phyloP scores from a whole-genome alignment of 1,140 invertebrate species.

The Globodera ellingtonae region DNA sequence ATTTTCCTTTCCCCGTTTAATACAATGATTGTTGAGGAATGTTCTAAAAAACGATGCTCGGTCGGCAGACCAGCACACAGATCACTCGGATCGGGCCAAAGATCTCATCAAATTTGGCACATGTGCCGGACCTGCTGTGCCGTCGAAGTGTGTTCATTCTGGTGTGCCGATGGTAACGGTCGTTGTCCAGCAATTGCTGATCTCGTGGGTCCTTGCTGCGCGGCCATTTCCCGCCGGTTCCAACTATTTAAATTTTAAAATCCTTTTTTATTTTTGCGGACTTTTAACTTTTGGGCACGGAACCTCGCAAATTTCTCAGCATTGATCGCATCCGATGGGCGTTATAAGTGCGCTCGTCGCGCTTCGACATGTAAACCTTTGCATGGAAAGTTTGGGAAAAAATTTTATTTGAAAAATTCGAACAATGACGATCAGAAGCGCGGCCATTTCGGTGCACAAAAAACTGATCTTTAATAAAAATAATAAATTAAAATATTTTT shows the following conservation, averaged over 20 bases:
- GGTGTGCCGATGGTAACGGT: slow-evolving; percentile 18
- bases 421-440: slow-evolving; percentile 41
- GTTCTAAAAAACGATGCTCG: neutral
- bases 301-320: slow-evolving; percentile 14
- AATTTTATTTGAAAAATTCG: neutral
- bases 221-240: neutral
- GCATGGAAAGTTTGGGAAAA: neutral
- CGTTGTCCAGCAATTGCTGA: slow-evolving; percentile 23
- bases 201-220: neutral
- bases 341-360: slow-evolving; percentile 54
- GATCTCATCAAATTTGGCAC: neutral
- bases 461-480: slow-evolving; percentile 47
- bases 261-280: neutral
- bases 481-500: slow-evolving; percentile 4
- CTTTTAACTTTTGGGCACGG: neutral
- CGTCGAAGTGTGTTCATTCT: slow-evolving; percentile 21
- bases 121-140: slow-evolving; percentile 10
- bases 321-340: slow-evolving; percentile 41
- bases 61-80: no score
- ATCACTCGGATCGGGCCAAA: no score
- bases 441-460: slow-evolving; percentile 52
- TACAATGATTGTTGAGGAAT: neutral
- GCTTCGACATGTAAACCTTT: slow-evolving; percentile 54
- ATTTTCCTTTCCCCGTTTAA: neutral
- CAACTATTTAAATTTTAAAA: neutral